phyloP scores from a whole-genome alignment of 2,888 invertebrate species.

The Clistopyga incitator region DNA sequence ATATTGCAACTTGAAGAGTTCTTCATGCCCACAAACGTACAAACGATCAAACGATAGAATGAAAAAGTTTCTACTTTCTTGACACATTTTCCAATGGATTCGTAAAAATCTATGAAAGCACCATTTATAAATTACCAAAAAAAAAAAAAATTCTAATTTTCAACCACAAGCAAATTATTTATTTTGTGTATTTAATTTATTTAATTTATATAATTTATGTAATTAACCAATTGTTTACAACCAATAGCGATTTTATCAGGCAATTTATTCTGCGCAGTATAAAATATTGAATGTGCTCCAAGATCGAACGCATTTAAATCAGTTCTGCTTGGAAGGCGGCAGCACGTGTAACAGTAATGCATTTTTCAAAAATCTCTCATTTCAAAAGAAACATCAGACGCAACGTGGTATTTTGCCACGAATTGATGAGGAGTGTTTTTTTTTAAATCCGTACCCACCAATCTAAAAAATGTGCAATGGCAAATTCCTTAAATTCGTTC shows the following conservation, averaged over 20 bases:
- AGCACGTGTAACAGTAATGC: background rate
- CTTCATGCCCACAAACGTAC: constrained; percentile 1
- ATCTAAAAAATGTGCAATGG: background rate
- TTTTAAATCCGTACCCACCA: background rate
- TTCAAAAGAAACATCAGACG: background rate
- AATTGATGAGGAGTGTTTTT: background rate
- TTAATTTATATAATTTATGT: too few species aligned
- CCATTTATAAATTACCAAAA: too few species aligned
- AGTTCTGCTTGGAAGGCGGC: constrained; percentile 15
- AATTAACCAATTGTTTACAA: background rate
- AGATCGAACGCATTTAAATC: constrained; percentile 46
- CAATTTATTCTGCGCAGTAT: constrained; percentile 6
- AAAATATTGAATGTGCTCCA: constrained; percentile 9
- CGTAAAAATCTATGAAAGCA: too few species aligned
- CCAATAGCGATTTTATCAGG: background rate
- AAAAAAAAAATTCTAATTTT: too few species aligned
- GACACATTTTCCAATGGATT: too few species aligned
- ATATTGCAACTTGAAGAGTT: constrained; percentile 29
- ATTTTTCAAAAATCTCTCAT: too few species aligned
- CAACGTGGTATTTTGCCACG: background rate
- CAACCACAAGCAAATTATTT: too few species aligned
- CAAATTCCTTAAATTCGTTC: background rate
- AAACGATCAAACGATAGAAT: constrained; percentile 25
- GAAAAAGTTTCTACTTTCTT: constrained; percentile 3
- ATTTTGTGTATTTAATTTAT: too few species aligned